These are phyloP conservation scores for Diglossa cyanea DNA, from an alignment of 2,797 vertebrate genomes.

Conservation along the genomic window DNA sequence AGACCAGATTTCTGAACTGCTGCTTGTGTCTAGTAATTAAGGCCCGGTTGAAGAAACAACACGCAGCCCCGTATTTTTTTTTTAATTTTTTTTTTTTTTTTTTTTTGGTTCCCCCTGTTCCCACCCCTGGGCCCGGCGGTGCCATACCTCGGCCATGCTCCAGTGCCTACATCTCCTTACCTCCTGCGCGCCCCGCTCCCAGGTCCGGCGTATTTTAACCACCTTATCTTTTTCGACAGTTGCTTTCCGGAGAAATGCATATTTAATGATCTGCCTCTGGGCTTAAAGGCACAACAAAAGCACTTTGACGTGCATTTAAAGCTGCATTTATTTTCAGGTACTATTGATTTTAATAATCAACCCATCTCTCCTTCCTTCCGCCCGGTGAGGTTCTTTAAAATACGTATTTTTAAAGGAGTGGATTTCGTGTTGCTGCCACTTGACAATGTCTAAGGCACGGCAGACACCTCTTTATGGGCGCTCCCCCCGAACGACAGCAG, in stretches of 20 bases:
- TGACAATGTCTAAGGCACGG: not conserved
- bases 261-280: slow-evolving; percentile 81
- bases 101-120: not conserved
- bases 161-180: slow-evolving; percentile 57
- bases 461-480: slow-evolving; percentile 21
- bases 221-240: slow-evolving; percentile 79
- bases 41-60: slow-evolving; percentile 78
- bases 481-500: not conserved
- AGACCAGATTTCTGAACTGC: slow-evolving; percentile 82
- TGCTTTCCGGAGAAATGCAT: slow-evolving; percentile 81
- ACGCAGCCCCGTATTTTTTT: slow-evolving; percentile 60
- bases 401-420: not conserved
- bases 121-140: slow-evolving; percentile 37
- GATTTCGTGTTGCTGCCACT: slow-evolving; percentile 20
- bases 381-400: not conserved
- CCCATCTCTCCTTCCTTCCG: not conserved
- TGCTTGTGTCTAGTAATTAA: slow-evolving; percentile 83
- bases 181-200: slow-evolving; percentile 50
- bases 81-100: not conserved
- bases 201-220: slow-evolving; percentile 68
- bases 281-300: slow-evolving; percentile 81
- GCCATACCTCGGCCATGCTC: slow-evolving; percentile 59
- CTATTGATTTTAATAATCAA: slow-evolving; percentile 57
- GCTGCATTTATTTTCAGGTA: slow-evolving; percentile 69
- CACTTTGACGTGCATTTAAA: slow-evolving; percentile 74